Percentiles rank a stretch among this genome's conserved stretches.
Conservation (phyloP, 2,888 invertebrate species). For the Agonum fuliginosum region DNA sequence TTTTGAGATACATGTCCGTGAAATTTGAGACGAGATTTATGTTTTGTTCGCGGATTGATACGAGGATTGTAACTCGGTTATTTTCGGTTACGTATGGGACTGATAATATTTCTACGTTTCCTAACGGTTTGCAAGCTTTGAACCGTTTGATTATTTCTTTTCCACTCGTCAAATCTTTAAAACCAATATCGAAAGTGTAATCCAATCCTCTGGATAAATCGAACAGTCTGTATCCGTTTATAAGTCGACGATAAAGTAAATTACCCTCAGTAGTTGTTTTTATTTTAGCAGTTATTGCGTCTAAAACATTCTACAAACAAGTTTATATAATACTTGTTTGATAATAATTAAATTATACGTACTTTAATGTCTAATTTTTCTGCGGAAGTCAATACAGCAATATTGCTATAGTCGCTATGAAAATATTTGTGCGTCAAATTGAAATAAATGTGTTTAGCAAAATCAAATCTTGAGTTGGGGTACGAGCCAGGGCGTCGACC, state of each 20-base stretch:
- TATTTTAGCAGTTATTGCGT: slow-evolving; percentile 74
- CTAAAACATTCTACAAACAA: slow-evolving; percentile 73
- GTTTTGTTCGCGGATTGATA: slow-evolving; percentile 80
- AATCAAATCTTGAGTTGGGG: slow-evolving; percentile 86
- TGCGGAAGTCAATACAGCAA: slow-evolving; percentile 79
- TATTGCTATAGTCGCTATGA: slow-evolving; percentile 85
- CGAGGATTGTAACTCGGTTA: slow-evolving; percentile 84
- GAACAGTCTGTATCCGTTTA: slow-evolving; percentile 85
- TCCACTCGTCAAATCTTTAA: slow-evolving; percentile 73
- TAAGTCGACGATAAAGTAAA: slow-evolving; percentile 75
- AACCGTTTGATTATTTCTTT: slow-evolving; percentile 77
- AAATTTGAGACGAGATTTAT: slow-evolving; percentile 78
- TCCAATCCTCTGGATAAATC: slow-evolving; percentile 91
- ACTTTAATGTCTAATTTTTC: slow-evolving; percentile 82
- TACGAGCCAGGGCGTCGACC: slow-evolving; percentile 81
- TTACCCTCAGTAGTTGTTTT: slow-evolving; percentile 73
- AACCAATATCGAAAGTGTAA: slow-evolving; percentile 84
- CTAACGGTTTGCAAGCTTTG: slow-evolving; percentile 89
- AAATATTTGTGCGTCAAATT: slow-evolving; percentile 89
- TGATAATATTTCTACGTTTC: slow-evolving; percentile 90
- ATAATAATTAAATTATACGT: slow-evolving; percentile 62
- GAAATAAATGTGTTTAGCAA: slow-evolving; percentile 90
- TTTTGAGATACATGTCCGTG: slow-evolving; percentile 82
- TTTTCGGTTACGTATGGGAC: slow-evolving; percentile 98
- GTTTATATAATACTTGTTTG: background rate